Conservation (phyloP, 30 jellyfish, hydroid and myxozoan genomes). For the Aurelia sp. region DNA sequence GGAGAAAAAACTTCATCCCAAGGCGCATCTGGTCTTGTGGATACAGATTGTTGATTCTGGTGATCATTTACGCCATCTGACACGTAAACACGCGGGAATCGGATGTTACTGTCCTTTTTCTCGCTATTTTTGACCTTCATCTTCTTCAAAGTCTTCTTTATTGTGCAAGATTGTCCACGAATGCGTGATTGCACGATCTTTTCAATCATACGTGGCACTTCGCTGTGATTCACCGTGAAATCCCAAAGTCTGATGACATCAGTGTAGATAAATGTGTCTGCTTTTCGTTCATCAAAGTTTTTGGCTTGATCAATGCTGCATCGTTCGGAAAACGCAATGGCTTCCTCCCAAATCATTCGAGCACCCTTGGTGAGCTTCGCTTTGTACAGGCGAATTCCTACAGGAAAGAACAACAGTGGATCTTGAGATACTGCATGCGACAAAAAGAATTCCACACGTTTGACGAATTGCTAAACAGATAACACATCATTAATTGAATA, state of each 20-base stretch:
- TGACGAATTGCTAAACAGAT: no score
- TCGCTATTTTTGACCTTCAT: background rate
- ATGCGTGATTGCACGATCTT: constrained; percentile 58
- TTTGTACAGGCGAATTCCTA: constrained; percentile 66
- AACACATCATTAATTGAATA: no score
- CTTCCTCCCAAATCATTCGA: constrained; percentile 86
- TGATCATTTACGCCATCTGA: background rate
- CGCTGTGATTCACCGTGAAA: constrained; percentile 62
- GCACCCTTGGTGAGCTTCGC: constrained; percentile 63
- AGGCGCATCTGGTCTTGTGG: background rate
- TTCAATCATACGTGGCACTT: constrained; percentile 58
- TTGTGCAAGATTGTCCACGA: constrained; percentile 73
- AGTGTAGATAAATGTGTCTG: constrained; percentile 49
- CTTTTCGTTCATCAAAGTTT: constrained; percentile 2
- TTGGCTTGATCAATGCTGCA: constrained; percentile 25
- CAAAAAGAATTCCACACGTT: no score
- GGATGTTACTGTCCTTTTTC: constrained; percentile 1
- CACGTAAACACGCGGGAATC: constrained; percentile 18
- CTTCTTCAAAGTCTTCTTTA: constrained; percentile 35
- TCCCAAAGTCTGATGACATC: constrained; percentile 88
- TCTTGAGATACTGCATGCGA: no score
- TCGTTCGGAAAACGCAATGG: constrained; percentile 82
- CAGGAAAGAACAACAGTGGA: background rate
- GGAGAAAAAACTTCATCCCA: constrained; percentile 51
- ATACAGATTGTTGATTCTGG: background rate